Evolutionary conservation across 2,797 vertebrate species (phyloP).

Genomic region (Lacerta agilis): DNA sequence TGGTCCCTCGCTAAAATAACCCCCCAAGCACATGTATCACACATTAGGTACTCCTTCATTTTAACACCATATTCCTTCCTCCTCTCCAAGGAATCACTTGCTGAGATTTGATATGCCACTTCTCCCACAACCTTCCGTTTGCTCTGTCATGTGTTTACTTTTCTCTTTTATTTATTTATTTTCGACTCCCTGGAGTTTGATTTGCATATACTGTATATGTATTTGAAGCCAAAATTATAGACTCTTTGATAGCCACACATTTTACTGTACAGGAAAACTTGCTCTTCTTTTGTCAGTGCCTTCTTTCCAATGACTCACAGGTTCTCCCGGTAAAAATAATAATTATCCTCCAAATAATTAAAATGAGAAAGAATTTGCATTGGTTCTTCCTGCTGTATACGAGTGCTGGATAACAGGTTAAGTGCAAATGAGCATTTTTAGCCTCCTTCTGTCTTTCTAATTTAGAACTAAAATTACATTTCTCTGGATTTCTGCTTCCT

Average conservation of each 20-base stretch:
- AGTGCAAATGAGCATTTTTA: constrained; percentile 58
- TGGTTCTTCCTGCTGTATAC: constrained; percentile 49
- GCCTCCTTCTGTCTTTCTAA: constrained; percentile 47
- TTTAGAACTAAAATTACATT: constrained; percentile 62
- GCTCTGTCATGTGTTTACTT: constrained; percentile 37
- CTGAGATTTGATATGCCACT: constrained; percentile 43
- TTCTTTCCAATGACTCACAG: constrained; percentile 59
- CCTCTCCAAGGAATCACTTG: constrained; percentile 38
- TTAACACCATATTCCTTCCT: constrained; percentile 41
- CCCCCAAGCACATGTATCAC: constrained; percentile 47
- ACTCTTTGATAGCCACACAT: constrained; percentile 47
- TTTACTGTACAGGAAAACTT: constrained; percentile 45
- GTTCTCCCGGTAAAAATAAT: constrained; percentile 67
- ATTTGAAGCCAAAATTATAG: constrained; percentile 61
- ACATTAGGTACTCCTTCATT: constrained; percentile 43
- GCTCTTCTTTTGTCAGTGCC: constrained; percentile 39
- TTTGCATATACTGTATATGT: constrained; percentile 46
- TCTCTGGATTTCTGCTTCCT: constrained; percentile 48
- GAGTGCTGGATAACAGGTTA: constrained; percentile 55
- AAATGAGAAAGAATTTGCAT: constrained; percentile 56
- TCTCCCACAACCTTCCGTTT: constrained; percentile 52
- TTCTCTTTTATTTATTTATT: neutral
- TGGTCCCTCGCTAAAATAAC: constrained; percentile 47
- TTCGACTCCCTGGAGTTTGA: constrained; percentile 35
- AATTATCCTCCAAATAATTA: constrained; percentile 62